phyloP scores from a whole-genome alignment of 1,140 invertebrate species.

The Charaxes varanes region DNA sequence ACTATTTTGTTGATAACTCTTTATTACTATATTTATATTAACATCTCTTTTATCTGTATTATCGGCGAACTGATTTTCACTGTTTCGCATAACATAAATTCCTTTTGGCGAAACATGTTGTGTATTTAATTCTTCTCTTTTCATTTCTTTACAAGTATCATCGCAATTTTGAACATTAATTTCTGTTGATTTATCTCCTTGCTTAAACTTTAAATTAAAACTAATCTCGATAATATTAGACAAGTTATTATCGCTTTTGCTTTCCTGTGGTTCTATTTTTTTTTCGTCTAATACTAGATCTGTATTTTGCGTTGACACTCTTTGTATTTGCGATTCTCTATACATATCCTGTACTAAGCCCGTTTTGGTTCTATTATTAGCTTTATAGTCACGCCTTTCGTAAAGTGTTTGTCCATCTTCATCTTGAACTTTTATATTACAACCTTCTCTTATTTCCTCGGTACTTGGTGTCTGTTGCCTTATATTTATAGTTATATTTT shows the following conservation, averaged over 20 bases:
- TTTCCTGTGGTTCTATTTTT: slow-evolving; percentile 10
- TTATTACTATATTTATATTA: slow-evolving; percentile 46
- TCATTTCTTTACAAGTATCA: slow-evolving; percentile 9
- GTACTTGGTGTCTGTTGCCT: slow-evolving; percentile 33
- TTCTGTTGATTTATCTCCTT: slow-evolving; percentile 34
- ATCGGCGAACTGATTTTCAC: slow-evolving; percentile 11
- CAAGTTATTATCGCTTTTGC: slow-evolving; percentile 28
- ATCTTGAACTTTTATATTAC: slow-evolving; percentile 44
- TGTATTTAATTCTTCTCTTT: slow-evolving; percentile 4
- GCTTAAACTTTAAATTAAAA: slow-evolving; percentile 42
- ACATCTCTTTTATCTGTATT: slow-evolving; percentile 35
- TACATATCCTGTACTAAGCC: slow-evolving; percentile 29
- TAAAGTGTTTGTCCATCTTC: slow-evolving; percentile 42
- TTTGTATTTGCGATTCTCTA: slow-evolving; percentile 29
- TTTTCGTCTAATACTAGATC: slow-evolving; percentile 14
- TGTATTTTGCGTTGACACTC: slow-evolving; percentile 25
- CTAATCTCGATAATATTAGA: slow-evolving; percentile 46
- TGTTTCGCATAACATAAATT: slow-evolving; percentile 25
- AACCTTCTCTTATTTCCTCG: slow-evolving; percentile 32
- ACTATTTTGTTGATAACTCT: slow-evolving; percentile 31
- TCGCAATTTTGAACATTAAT: slow-evolving; percentile 24
- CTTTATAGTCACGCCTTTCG: slow-evolving; percentile 38
- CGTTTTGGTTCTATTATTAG: slow-evolving; percentile 10
- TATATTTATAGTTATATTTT: slow-evolving; percentile 31
- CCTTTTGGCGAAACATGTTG: slow-evolving; percentile 20